Percentiles rank a stretch among this genome's conserved stretches.
Conservation (phyloP, 2,888 invertebrate genomes). For the Drosophila tripunctata region DNA sequence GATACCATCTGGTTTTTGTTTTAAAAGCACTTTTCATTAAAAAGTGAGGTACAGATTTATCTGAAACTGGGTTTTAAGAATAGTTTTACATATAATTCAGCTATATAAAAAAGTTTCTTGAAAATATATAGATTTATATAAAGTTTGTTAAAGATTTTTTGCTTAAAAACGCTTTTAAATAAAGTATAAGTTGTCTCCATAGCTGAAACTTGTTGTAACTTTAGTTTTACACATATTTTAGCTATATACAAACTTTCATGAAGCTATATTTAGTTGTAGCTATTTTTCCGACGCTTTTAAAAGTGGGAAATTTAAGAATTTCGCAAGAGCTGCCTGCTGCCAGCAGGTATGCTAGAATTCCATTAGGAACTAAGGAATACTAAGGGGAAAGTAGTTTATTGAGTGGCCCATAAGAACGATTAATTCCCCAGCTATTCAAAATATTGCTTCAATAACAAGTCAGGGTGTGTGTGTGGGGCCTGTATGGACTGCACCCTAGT, state of each 20-base stretch:
- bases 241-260: background rate
- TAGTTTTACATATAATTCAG: too few relatives aligned
- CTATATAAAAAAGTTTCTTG: too few relatives aligned
- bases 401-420: slow-evolving; percentile 21
- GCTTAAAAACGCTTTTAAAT: background rate
- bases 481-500: slow-evolving; percentile 6
- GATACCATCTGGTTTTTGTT: too few relatives aligned
- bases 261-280: background rate
- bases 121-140: too few relatives aligned
- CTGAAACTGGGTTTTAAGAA: too few relatives aligned
- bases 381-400: slow-evolving; percentile 5
- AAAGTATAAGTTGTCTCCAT: too few relatives aligned
- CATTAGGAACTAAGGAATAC: background rate
- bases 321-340: slow-evolving; percentile 5
- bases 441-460: slow-evolving; percentile 48
- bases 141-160: background rate
- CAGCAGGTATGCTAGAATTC: slow-evolving; percentile 13
- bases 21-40: too few relatives aligned
- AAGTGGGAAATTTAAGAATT: slow-evolving; percentile 5
- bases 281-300: background rate
- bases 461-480: slow-evolving; percentile 2
- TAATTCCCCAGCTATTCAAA: slow-evolving; percentile 33
- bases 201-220: background rate
- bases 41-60: too few relatives aligned
- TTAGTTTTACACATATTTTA: background rate